Conservation (phyloP, 2,888 invertebrate species). For the Lucinisca nassula region DNA sequence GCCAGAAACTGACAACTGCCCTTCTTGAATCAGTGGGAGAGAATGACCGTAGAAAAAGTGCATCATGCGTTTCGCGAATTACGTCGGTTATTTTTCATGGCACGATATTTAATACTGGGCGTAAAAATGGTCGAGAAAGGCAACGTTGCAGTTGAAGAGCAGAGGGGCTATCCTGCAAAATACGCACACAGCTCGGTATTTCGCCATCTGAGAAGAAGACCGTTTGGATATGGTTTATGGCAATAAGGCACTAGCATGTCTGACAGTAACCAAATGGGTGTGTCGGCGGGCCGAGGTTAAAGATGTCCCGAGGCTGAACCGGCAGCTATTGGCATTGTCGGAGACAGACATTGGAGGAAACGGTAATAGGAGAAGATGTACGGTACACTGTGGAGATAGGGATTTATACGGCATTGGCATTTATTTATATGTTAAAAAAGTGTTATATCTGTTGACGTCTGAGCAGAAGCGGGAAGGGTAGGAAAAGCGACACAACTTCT, state of each 20-base stretch:
- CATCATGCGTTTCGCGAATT: too few species aligned
- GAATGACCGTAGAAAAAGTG: too few species aligned
- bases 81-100: too few species aligned
- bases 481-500: not conserved
- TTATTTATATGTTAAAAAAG: not conserved
- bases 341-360: not conserved
- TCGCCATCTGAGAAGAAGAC: not conserved
- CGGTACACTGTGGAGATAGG: conserved; percentile 10
- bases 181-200: conserved; percentile 6
- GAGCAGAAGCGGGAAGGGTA: conserved; percentile 3
- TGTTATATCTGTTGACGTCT: not conserved
- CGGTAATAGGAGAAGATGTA: conserved; percentile 9
- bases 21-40: too few species aligned
- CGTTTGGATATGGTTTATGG: not conserved
- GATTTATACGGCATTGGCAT: not conserved
- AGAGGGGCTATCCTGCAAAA: conserved; percentile 3
- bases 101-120: too few species aligned
- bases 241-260: not conserved
- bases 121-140: too few species aligned
- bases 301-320: not conserved
- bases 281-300: not conserved
- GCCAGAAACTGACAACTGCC: too few species aligned
- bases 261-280: conserved; percentile 12
- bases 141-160: not conserved
- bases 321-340: not conserved